Base-by-base conservation (phyloP, 2,888 invertebrate genomes). In the Drosophila kuntzei region DNA sequence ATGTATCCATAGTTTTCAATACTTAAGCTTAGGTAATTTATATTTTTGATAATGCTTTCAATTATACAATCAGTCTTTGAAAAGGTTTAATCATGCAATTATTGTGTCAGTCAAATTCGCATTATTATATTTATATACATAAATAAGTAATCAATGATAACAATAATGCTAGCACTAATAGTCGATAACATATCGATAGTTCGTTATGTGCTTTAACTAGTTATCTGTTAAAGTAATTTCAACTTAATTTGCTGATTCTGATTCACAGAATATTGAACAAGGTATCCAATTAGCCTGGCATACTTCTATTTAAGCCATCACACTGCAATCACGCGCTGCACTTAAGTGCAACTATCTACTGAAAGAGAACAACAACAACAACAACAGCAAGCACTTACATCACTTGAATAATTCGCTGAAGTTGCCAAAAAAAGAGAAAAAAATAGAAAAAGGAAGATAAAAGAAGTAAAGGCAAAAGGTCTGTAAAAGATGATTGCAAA, bases 261-360 rank as follows among this genome's bases (percentile, higher is more conserved):
- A 14, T n/a, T n/a, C 1, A 39, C 6, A 14, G 20, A 22, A 51
- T 39, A 50, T 64, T 39, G 18, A 65, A 53, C 32, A 22, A 37
- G 18, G 61, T 55, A 67, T 67, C 75, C 75, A 75, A 71, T 75
- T 75, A 75, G 67, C 53, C 46, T 18, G 8, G 22, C 22, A 61
- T 61, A 50, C 58, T 55, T 16, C 46, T 61, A 53, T 60, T 63
- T 14, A 58, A 49, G 67, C 11, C 49, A 20, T 39, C 14, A 39
- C 53, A 47, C 47, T 60, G 67, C 71, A 67, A 72, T 63, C 63
- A 69, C 53, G 64, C 54, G 53, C 74, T 61, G 66, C 72, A 67
- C 81, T 79, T 72, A 54, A 68, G 71, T 43, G 43, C 27, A 60
- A 32, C 22, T 51, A 47, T 58, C 69, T 58, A 27, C 20, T 1